These are phyloP conservation scores for Pelusios castaneus DNA, from an alignment of 2,113 vertebrate genomes.

Conservation along the genomic window DNA sequence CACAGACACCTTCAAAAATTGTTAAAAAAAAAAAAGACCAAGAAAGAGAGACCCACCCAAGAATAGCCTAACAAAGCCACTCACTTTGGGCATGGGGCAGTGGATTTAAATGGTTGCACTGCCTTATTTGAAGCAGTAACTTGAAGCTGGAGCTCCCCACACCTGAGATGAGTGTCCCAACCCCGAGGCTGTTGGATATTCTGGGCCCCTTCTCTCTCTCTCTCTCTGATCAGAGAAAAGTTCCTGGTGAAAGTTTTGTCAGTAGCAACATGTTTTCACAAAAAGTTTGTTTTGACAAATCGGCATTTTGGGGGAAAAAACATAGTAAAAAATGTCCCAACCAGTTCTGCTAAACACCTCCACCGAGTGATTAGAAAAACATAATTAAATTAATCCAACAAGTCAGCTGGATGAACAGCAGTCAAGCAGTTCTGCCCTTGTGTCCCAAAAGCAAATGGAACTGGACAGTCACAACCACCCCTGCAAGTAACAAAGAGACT, in stretches of 20 bases:
- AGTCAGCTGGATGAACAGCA: rapidly evolving
- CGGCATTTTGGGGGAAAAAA: neutral
- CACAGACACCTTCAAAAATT: neutral
- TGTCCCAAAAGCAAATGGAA: neutral
- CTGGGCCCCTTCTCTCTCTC: too few relatives aligned
- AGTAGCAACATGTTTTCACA: neutral
- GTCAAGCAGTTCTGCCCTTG: neutral
- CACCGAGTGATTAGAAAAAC: neutral
- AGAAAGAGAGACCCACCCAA: neutral
- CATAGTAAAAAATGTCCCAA: neutral
- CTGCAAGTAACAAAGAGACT: rapidly evolving
- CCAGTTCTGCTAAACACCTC: neutral
- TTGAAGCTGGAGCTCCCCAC: neutral
- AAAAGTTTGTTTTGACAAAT: neutral
- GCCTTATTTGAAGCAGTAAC: neutral
- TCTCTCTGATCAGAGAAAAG: neutral
- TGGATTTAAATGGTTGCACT: neutral
- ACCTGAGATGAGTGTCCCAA: neutral
- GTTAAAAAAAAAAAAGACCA: too few relatives aligned
- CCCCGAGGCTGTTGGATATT: neutral
- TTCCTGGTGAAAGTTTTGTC: neutral
- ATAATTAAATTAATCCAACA: rapidly evolving
- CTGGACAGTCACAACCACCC: neutral
- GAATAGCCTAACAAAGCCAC: neutral
- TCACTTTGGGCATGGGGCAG: neutral